These are phyloP conservation scores for Probosciger aterrimus DNA, from an alignment of 2,113 vertebrate species.

Conservation along the genomic window DNA sequence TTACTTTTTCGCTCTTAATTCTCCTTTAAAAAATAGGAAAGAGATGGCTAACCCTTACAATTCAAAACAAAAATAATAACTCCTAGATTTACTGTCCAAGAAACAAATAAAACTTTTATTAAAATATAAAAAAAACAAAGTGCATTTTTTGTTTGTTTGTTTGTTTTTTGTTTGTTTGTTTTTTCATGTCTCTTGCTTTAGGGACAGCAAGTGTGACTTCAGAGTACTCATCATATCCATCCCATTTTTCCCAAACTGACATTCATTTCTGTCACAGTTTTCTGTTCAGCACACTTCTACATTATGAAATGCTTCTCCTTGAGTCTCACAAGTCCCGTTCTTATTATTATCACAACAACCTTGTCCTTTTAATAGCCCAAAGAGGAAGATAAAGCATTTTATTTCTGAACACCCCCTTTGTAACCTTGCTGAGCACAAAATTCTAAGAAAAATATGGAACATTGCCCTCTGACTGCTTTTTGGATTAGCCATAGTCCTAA, in stretches of 20 bases:
- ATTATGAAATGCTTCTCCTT: not conserved
- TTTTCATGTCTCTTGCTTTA: not conserved
- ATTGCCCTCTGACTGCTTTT: not conserved
- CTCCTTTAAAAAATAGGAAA: not conserved
- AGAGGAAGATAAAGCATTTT: not conserved
- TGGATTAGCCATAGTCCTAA: not conserved
- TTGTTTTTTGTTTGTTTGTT: not conserved
- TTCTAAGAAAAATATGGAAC: not conserved
- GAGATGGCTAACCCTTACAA: not conserved
- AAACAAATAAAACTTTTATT: not conserved
- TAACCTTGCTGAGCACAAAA: not conserved
- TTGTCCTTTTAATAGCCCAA: not conserved
- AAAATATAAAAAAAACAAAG: not conserved
- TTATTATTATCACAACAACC: not conserved
- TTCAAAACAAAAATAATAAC: not conserved
- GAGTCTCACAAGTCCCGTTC: not conserved
- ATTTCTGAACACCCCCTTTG: not conserved
- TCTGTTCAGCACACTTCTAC: not conserved
- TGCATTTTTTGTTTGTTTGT: fast-evolving
- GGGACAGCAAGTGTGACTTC: not conserved
- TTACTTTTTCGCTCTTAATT: not conserved
- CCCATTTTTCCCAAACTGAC: not conserved
- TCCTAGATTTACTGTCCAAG: not conserved
- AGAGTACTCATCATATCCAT: not conserved
- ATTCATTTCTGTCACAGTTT: not conserved